A percentile compares a stretch with the other conserved stretches of the same genome.
Evolutionary conservation across 2,797 vertebrate species (phyloP).

Genomic region (Mergus octosetaceus): DNA sequence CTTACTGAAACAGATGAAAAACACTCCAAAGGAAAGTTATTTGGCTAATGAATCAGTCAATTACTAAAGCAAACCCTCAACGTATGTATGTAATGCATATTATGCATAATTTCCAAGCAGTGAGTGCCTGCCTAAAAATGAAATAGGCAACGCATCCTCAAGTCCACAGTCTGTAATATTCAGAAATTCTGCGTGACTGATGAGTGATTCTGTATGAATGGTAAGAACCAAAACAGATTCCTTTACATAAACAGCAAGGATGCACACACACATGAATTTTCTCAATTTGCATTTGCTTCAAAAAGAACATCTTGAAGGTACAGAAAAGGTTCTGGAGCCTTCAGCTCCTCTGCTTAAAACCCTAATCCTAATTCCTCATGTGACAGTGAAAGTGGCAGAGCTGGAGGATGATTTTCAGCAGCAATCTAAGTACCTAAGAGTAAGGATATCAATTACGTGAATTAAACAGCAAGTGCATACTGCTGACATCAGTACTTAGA

Average conservation of each 20-base stretch:
- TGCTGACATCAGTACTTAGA: background rate
- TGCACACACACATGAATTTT: background rate
- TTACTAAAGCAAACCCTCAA: background rate
- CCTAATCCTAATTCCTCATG: background rate
- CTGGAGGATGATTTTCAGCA: constrained; percentile 2
- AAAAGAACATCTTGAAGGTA: constrained; percentile 37
- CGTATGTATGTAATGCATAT: background rate
- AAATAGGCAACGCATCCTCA: background rate
- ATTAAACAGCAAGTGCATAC: background rate
- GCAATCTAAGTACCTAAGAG: background rate
- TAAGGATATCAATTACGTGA: background rate
- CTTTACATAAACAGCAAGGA: constrained; percentile 40
- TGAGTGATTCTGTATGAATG: background rate
- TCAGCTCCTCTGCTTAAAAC: background rate
- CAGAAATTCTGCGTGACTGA: background rate
- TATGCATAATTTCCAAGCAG: background rate
- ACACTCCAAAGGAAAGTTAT: background rate
- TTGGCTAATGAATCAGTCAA: background rate
- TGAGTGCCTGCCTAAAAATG: background rate
- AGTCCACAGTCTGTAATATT: background rate
- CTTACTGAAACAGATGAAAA: background rate
- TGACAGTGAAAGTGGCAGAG: background rate
- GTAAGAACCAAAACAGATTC: background rate
- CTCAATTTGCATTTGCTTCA: background rate
- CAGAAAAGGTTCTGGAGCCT: background rate